Percentiles rank a stretch among this genome's conserved stretches.
Conservation (phyloP, 2,113 vertebrate genomes). For the Amphiprion percula region DNA sequence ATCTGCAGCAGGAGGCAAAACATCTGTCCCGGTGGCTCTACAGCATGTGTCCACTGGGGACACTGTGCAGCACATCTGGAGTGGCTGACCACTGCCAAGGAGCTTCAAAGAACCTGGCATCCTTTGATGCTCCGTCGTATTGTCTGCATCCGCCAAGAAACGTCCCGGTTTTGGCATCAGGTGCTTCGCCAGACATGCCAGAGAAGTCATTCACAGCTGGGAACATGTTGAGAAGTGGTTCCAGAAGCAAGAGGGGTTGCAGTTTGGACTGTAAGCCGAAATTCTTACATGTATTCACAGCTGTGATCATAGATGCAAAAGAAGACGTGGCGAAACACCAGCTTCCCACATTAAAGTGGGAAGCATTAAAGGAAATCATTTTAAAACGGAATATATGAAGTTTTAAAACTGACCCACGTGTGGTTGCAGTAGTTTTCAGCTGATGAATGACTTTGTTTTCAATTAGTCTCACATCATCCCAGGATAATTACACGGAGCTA, state of each 20-base stretch:
- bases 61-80: conserved; percentile 53
- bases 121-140: conserved; percentile 49
- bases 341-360: background rate
- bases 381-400: background rate
- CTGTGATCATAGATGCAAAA: background rate
- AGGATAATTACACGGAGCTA: background rate
- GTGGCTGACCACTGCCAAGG: conserved; percentile 48
- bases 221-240: conserved; percentile 19
- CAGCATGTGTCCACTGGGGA: conserved; percentile 35
- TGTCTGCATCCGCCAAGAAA: conserved; percentile 45
- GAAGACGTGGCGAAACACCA: background rate
- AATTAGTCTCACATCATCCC: background rate
- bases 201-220: conserved; percentile 42
- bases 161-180: conserved; percentile 50
- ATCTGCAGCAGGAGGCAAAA: conserved; percentile 16
- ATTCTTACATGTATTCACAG: conserved; percentile 21
- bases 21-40: conserved; percentile 31
- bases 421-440: conserved; percentile 5
- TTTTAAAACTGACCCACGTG: conserved; percentile 11
- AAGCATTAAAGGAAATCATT: too few relatives aligned
- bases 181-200: conserved; percentile 21
- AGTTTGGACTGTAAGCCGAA: conserved; percentile 7
- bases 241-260: conserved; percentile 21
- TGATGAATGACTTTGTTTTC: background rate
- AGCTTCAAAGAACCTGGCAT: conserved; percentile 72